A percentile compares a stretch with the other conserved stretches of the same genome.
These are phyloP conservation scores for Temnopleurus reevesii DNA, from an alignment of 53 echinoderm and acorn worm genomes.

Conservation along the genomic window DNA sequence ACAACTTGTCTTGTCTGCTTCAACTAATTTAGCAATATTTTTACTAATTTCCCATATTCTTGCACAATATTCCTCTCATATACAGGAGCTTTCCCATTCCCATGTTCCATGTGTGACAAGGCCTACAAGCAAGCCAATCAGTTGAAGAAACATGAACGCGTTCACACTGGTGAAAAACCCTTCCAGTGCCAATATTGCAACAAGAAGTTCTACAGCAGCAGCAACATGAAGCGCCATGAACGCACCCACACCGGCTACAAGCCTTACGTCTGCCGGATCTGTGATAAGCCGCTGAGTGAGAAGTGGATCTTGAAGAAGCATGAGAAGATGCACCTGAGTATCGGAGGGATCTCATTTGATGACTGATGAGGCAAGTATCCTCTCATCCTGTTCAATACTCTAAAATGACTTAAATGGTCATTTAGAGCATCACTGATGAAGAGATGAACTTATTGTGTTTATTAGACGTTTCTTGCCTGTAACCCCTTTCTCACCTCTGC, in stretches of 20 bases:
- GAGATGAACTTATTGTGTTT: too few species aligned
- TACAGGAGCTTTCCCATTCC: slow-evolving; percentile 60
- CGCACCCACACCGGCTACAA: slow-evolving; percentile 56
- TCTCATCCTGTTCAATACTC: too few species aligned
- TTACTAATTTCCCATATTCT: neutral
- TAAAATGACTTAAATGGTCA: too few species aligned
- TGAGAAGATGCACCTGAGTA: slow-evolving; percentile 42
- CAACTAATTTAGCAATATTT: too few species aligned
- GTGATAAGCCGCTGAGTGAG: slow-evolving; percentile 48
- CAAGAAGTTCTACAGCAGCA: slow-evolving; percentile 60
- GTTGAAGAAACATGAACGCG: slow-evolving; percentile 60
- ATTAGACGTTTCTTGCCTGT: too few species aligned
- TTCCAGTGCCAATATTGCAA: slow-evolving; percentile 60
- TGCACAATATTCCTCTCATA: too few species aligned
- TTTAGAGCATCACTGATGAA: too few species aligned
- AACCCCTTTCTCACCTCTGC: too few species aligned
- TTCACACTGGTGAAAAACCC: slow-evolving; percentile 66
- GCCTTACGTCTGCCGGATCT: slow-evolving; percentile 41
- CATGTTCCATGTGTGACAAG: slow-evolving; percentile 58
- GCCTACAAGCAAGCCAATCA: slow-evolving; percentile 57
- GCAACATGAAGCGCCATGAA: slow-evolving; percentile 49
- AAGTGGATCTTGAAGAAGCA: slow-evolving; percentile 56
- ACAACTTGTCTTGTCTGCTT: too few species aligned
- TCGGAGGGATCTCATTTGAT: slow-evolving; percentile 55
- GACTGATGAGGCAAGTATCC: neutral